Percentiles rank a stretch among this genome's conserved stretches.
These are phyloP conservation scores for Chydorus sphaericus DNA, from an alignment of 2,888 invertebrate species.

Conservation along the genomic window DNA sequence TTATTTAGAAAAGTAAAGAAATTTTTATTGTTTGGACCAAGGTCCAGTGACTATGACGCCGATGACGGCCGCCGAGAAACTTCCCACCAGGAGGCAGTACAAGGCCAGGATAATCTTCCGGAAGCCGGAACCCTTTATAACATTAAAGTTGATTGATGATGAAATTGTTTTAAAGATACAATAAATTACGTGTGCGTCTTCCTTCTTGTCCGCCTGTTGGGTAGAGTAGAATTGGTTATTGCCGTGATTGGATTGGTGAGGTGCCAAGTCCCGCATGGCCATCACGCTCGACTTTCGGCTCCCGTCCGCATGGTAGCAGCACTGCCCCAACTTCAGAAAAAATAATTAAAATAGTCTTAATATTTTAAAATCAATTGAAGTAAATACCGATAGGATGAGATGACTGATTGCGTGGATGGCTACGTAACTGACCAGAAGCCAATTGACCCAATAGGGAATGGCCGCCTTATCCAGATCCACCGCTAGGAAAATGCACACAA, in stretches of 20 bases:
- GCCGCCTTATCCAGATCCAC: conserved; percentile 72
- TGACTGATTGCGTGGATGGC: conserved; percentile 79
- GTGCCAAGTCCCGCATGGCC: conserved; percentile 10
- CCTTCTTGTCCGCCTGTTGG: conserved; percentile 7
- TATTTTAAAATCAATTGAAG: not conserved
- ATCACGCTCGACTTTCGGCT: not conserved
- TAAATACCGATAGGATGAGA: conserved; percentile 59
- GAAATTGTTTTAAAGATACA: no score
- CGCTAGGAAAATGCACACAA: conserved; percentile 85
- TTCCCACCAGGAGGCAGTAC: not conserved
- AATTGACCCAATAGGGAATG: conserved; percentile 71
- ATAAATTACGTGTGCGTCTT: conserved; percentile 7
- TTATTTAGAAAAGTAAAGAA: not conserved
- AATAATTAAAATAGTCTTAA: not conserved
- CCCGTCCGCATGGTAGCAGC: conserved; percentile 8
- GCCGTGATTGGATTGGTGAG: conserved; percentile 5
- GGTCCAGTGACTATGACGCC: conserved; percentile 5
- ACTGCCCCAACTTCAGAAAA: conserved; percentile 2
- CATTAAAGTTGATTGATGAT: conserved; percentile 9
- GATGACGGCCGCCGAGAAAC: conserved; percentile 9
- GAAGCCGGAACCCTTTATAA: conserved; percentile 17
- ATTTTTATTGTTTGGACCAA: not conserved
- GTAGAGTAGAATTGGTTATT: conserved; percentile 5
- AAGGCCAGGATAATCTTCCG: conserved; percentile 1
- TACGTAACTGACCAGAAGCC: conserved; percentile 76